Conservation (phyloP, 2,797 vertebrate species). For the Mionectes olivaceus region DNA sequence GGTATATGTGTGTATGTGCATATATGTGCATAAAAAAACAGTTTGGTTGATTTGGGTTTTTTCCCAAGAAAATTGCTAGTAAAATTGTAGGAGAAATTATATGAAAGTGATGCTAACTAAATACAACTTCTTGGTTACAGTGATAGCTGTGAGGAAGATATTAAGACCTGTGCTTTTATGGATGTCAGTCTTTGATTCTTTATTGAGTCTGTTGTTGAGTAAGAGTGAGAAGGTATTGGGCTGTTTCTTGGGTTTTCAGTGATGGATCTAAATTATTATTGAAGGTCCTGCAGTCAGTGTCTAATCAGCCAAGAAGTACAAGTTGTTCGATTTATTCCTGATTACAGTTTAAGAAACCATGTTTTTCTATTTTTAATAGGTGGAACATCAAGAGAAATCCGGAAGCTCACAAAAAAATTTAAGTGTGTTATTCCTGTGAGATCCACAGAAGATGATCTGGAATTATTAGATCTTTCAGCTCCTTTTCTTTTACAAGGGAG, state of each 20-base stretch:
- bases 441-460: constrained; percentile 77
- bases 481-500: constrained; percentile 90
- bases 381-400: constrained; percentile 81
- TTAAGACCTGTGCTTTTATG: not conserved
- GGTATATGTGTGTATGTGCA: not conserved
- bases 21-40: not conserved
- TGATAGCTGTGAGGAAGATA: not conserved
- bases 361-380: constrained; percentile 75
- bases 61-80: not conserved
- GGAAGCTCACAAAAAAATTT: constrained; percentile 79
- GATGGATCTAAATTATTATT: not conserved
- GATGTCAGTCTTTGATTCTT: not conserved
- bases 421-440: constrained; percentile 87
- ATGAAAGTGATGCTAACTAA: not conserved
- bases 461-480: constrained; percentile 84
- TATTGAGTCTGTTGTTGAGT: not conserved
- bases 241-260: not conserved
- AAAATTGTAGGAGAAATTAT: not conserved
- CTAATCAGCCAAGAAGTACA: not conserved
- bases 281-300: not conserved
- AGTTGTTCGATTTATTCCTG: not conserved
- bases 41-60: not conserved
- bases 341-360: not conserved
- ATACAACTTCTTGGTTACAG: not conserved
- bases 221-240: not conserved